These are phyloP conservation scores for Panopea generosa DNA, from an alignment of 2,888 invertebrate species.

Conservation along the genomic window DNA sequence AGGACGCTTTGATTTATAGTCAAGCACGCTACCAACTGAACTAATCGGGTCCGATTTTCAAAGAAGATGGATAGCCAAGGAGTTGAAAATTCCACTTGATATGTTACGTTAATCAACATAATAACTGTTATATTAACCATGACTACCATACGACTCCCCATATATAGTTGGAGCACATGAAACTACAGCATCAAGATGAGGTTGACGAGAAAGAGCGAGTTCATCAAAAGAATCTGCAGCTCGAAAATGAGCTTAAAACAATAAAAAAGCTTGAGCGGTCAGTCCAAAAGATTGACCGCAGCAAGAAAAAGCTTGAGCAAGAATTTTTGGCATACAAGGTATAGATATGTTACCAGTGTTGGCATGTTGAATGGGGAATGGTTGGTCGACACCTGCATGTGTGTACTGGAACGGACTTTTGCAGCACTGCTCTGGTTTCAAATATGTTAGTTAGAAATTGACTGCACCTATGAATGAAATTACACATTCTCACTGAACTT, in stretches of 20 bases:
- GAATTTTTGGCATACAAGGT: slow-evolving; percentile 73
- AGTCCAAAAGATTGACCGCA: slow-evolving; percentile 70
- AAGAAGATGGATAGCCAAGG: too few relatives aligned
- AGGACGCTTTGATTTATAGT: too few relatives aligned
- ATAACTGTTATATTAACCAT: too few relatives aligned
- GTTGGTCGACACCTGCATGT: not conserved
- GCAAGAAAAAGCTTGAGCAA: slow-evolving; percentile 72
- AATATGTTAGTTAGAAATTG: not conserved
- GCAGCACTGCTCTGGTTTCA: slow-evolving; percentile 5
- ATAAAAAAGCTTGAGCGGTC: slow-evolving; percentile 68
- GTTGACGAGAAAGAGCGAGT: slow-evolving; percentile 67
- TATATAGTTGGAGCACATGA: slow-evolving; percentile 71
- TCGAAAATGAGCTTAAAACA: slow-evolving; percentile 72
- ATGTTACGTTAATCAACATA: too few relatives aligned
- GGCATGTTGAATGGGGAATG: slow-evolving; percentile 6
- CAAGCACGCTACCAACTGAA: too few relatives aligned
- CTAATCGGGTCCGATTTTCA: too few relatives aligned
- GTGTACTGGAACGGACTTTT: not conserved
- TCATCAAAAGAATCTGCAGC: slow-evolving; percentile 69
- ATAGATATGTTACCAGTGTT: slow-evolving; percentile 35
- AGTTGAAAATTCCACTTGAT: too few relatives aligned
- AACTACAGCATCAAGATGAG: slow-evolving; percentile 68
- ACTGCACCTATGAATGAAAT: too few relatives aligned
- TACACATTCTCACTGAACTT: too few relatives aligned
- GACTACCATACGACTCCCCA: too few relatives aligned